Percentiles rank a stretch among this genome's conserved stretches.
Conservation (phyloP, 2,113 vertebrate genomes). For the Parus major region DNA sequence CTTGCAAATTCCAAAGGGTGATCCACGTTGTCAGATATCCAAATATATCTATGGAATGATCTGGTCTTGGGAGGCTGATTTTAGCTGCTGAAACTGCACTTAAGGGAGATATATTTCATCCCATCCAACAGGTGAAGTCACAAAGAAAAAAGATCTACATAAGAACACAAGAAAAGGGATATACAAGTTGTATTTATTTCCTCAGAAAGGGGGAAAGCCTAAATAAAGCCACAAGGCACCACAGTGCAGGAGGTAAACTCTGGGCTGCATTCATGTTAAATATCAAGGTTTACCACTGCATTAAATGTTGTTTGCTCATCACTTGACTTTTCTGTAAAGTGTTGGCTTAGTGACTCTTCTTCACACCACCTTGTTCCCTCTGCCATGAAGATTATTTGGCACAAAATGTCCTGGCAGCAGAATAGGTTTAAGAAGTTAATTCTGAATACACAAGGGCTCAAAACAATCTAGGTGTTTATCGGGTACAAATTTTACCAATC, state of each 20-base stretch:
- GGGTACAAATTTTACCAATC: not conserved
- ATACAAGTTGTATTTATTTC: not conserved
- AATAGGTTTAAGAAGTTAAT: not conserved
- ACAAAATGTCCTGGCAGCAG: not conserved
- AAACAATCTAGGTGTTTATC: not conserved
- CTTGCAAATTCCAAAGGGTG: not conserved
- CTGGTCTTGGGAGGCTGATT: not conserved
- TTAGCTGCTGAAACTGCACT: not conserved
- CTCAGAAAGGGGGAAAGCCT: not conserved
- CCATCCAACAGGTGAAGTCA: not conserved
- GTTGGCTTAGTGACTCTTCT: not conserved
- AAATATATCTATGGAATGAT: not conserved
- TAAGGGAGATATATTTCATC: not conserved
- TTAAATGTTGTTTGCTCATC: not conserved
- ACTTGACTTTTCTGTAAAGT: not conserved
- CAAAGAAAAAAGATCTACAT: not conserved
- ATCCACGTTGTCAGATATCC: not conserved
- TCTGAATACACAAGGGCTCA: not conserved
- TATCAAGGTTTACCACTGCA: not conserved
- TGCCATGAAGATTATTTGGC: not conserved
- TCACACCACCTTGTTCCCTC: not conserved
- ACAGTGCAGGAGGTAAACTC: fast-evolving
- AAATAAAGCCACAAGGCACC: not conserved
- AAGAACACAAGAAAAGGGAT: not conserved
- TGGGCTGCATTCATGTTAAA: not conserved